These are phyloP conservation scores for Labeo rohita DNA, from an alignment of 2,113 vertebrate genomes.

Conservation along the genomic window DNA sequence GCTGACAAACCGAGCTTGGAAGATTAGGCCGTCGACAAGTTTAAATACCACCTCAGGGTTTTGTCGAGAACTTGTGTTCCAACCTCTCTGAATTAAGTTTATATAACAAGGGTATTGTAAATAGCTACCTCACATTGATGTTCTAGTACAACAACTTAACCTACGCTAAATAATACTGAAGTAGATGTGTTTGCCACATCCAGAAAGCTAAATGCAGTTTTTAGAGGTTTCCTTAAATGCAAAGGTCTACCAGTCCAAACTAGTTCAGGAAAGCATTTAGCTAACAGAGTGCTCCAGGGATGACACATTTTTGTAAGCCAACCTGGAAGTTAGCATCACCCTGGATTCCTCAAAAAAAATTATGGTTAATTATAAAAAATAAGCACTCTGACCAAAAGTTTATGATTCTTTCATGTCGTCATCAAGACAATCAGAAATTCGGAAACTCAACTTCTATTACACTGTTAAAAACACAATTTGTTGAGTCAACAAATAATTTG, in stretches of 20 bases:
- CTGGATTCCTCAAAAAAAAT: background rate
- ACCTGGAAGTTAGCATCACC: background rate
- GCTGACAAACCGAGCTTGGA: slow-evolving; percentile 17
- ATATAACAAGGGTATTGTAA: background rate
- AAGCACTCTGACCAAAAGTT: background rate
- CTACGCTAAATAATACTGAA: background rate
- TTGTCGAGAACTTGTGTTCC: background rate
- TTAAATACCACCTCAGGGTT: slow-evolving; percentile 2
- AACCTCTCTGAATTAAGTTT: background rate
- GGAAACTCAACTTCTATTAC: too few relatives aligned
- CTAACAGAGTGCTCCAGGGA: background rate
- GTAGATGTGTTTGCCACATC: background rate
- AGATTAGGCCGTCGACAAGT: background rate
- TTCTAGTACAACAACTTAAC: background rate
- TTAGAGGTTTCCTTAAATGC: background rate
- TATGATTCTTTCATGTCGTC: background rate
- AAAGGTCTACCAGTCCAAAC: background rate
- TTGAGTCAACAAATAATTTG: too few relatives aligned
- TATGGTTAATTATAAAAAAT: background rate
- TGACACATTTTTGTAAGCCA: background rate
- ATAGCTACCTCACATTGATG: background rate
- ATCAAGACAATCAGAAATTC: too few relatives aligned
- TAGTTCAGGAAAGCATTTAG: background rate
- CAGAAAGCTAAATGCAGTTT: background rate
- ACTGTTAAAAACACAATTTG: too few relatives aligned